Base-by-base conservation (phyloP, 2,797 vertebrate species). In the Pseudomugil gertrudae region DNA sequence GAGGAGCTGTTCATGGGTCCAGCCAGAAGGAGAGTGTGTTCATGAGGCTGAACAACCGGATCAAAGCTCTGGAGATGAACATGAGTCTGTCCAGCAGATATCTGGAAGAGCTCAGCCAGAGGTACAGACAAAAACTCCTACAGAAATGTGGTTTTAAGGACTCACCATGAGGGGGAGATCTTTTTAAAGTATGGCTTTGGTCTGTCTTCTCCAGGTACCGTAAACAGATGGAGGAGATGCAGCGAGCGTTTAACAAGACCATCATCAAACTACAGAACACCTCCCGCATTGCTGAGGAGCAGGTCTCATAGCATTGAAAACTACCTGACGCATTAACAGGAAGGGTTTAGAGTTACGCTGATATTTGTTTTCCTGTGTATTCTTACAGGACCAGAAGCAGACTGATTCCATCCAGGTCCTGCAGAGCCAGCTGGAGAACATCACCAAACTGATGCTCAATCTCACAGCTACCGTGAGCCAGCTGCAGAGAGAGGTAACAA, bases 211-310 rank as follows among this genome's bases (percentile, higher is more conserved):
- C 45, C 77, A 99, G 98, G 81, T 99, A 99, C 71, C 96, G 98
- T 60, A 99, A 99, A 85, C 98, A 99, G 92, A 99, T 99, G 98
- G 98, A 99, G 81, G 98, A 99, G 94, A 99, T 99, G 98, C 98
- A 99, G 87, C 95, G 94, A 85, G 97, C 97, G 10, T 99, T 99
- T 81, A 99, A 99, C 86, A 99, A 98, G 90, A 99, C 98, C 76
- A 96, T 99, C 91, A 95, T 98, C 86, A 98, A 99, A 77, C 95
- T 99, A 86, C 98, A 99, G 90, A 98, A 99, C 92, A 99, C 96
- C 51, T 99, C 98, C 74, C 94, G 95, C 90, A 96, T 98, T 17
- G 98, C 98, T 53, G 95, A 98, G 80, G 96, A 99, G 47, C 97
- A 99, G 98, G 98, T 99, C 79, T 51, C 74, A 78, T 48, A n/a